These are phyloP conservation scores for Drosophila trapezifrons DNA, from an alignment of 1,140 invertebrate species.

Conservation along the genomic window DNA sequence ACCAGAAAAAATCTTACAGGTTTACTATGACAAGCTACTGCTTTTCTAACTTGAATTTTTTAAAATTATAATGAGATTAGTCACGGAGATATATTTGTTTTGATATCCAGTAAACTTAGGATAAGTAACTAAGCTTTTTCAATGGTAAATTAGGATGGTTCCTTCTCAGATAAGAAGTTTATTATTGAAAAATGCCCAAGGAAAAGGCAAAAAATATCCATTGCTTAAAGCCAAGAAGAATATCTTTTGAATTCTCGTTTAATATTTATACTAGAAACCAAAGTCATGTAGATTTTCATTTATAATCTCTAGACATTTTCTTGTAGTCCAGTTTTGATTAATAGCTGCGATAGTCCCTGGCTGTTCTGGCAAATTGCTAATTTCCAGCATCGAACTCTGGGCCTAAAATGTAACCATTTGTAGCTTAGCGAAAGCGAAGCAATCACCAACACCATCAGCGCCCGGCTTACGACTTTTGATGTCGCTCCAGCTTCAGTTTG, in stretches of 20 bases:
- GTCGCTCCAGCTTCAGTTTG: slow-evolving; percentile 30
- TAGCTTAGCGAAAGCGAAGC: slow-evolving; percentile 62
- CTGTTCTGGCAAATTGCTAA: slow-evolving; percentile 32
- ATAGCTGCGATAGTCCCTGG: slow-evolving; percentile 25
- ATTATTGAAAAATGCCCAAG: too few relatives aligned
- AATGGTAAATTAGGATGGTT: too few relatives aligned
- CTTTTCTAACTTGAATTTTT: too few relatives aligned
- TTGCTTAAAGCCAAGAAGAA: neutral
- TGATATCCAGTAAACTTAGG: too few relatives aligned
- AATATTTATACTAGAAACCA: neutral
- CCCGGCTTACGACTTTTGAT: slow-evolving; percentile 76
- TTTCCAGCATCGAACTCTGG: slow-evolving; percentile 38
- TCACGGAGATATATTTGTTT: too few relatives aligned
- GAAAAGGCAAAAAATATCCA: too few relatives aligned
- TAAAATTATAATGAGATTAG: too few relatives aligned
- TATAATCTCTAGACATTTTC: neutral
- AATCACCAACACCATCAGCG: slow-evolving; percentile 80
- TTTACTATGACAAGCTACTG: too few relatives aligned
- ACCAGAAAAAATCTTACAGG: neutral
- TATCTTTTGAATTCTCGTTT: neutral
- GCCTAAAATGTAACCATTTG: slow-evolving; percentile 73
- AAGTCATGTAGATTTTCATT: too few relatives aligned
- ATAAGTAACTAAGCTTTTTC: too few relatives aligned
- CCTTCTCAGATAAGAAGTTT: too few relatives aligned
- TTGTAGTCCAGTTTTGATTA: slow-evolving; percentile 45